Conservation (phyloP, 2,888 invertebrate species). For the Heliconius ethilla region DNA sequence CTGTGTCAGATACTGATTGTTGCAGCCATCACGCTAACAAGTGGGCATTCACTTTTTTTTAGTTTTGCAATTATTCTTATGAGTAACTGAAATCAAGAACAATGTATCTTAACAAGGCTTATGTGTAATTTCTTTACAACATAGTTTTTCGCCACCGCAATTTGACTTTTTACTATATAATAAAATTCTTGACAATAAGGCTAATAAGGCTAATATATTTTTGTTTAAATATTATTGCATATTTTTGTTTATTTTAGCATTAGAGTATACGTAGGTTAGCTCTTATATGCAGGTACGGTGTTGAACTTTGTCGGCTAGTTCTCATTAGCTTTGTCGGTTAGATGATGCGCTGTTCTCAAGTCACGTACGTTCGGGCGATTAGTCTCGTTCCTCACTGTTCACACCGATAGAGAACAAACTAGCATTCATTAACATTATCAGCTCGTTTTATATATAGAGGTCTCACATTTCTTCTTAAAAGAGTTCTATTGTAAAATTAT, state of each 20-base stretch:
- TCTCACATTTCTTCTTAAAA: neutral
- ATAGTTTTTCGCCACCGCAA: conserved; percentile 19
- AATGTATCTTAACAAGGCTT: conserved; percentile 32
- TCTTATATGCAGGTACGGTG: conserved; percentile 35
- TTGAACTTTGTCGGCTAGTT: conserved; percentile 43
- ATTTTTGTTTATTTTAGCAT: neutral
- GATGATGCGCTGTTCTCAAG: conserved; percentile 49
- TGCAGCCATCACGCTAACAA: conserved; percentile 51
- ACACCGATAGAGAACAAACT: conserved; percentile 32
- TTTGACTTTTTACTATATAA: neutral
- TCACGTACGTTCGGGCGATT: conserved; percentile 44
- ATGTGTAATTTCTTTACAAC: conserved; percentile 27
- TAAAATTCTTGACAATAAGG: neutral
- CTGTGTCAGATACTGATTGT: conserved; percentile 49
- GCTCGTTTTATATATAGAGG: conserved; percentile 8
- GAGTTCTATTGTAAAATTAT: conserved; percentile 11
- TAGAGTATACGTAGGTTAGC: neutral
- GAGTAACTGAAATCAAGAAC: conserved; percentile 33
- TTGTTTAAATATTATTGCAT: neutral
- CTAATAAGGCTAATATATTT: neutral
- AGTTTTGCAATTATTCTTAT: conserved; percentile 44
- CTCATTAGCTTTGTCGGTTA: conserved; percentile 52
- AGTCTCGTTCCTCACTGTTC: conserved; percentile 41
- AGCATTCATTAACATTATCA: conserved; percentile 38
- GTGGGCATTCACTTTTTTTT: conserved; percentile 46